Base-by-base conservation (phyloP, 1,140 invertebrate genomes). In the Micrasema minimum region DNA sequence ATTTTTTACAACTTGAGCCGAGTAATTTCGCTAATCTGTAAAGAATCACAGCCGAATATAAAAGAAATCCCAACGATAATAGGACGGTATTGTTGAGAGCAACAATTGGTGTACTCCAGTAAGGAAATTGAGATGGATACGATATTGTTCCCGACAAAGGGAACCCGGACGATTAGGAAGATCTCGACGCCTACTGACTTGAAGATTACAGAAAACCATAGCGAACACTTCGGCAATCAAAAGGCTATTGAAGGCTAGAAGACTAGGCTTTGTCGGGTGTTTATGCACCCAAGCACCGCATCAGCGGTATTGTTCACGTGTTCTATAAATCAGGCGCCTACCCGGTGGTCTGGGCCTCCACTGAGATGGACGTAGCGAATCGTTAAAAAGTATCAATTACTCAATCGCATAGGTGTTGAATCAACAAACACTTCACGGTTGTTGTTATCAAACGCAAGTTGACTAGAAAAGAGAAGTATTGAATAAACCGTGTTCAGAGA, bases 301-400 rank as follows among this genome's bases (percentile, higher is more conserved):
- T 18, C 10, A 18, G 31, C 12, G 31, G 31, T 14, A 57, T 57
- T 57, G 53, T 57, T 51, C 53, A 31, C 12, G 4, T 35, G 26
- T 35, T 55, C 12, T 31, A 57, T 57, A 57, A 57, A 57, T 57
- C 53, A 57, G 37, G n/a, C 18, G 22, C 53, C n/a, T 35, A 23
- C 53, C 26, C 53, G 53, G 53, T 57, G 53, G 53, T 57, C 53
- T 31, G 7, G 3, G 14, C 53, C 31, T 35, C 18, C n/a, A n/a
- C n/a, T n/a, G n/a, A n/a, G 26, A 35, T 35, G 53, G 20, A 57
- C 53, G 31, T 10, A 57, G 26, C 53, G 53, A 37, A 57, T 57
- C 31, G 53, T 14, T 57, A 31, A 57, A 57, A 57, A 57, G 53
- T 35, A 57, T 57, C 53, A 35, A 37, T 57, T 57, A 37, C 53